Percentiles rank a stretch among this genome's conserved stretches.
phyloP scores from a whole-genome alignment of 2,888 invertebrate species.

The Limnephilus auricula region DNA sequence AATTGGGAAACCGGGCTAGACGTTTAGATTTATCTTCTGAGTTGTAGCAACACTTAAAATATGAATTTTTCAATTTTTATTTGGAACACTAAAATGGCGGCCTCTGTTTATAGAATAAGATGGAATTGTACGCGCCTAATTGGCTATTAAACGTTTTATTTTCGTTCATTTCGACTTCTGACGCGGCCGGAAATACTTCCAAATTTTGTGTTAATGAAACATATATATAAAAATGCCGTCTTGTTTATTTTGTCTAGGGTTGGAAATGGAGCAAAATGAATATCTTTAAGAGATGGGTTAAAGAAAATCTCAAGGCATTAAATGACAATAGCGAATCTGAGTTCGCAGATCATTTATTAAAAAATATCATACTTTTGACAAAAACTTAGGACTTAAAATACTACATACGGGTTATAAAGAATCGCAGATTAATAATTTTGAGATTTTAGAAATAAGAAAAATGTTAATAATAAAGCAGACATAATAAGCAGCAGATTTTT shows the following conservation, averaged over 20 bases:
- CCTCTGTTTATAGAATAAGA: not conserved
- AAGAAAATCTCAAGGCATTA: too few relatives aligned
- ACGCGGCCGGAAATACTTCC: slow-evolving; percentile 16
- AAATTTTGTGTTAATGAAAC: not conserved
- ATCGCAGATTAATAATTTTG: too few relatives aligned
- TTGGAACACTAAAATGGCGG: slow-evolving; percentile 18
- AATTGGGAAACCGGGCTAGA: not conserved
- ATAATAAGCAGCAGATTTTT: too few relatives aligned
- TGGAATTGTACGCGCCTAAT: slow-evolving; percentile 40
- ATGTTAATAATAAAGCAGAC: too few relatives aligned
- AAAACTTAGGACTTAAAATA: too few relatives aligned
- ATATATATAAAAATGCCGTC: not conserved
- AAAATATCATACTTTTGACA: too few relatives aligned
- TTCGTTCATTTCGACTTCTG: slow-evolving; percentile 18
- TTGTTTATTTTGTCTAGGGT: not conserved
- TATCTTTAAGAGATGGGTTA: too few relatives aligned
- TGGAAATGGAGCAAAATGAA: not conserved
- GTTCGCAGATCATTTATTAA: too few relatives aligned
- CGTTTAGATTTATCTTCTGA: not conserved
- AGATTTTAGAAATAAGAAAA: too few relatives aligned
- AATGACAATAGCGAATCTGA: too few relatives aligned
- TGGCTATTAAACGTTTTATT: slow-evolving; percentile 48
- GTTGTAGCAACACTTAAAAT: slow-evolving; percentile 8
- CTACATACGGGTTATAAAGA: too few relatives aligned
- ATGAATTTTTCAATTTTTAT: not conserved